Conservation (phyloP, 2,113 vertebrate genomes). For the Azemiops feae region DNA sequence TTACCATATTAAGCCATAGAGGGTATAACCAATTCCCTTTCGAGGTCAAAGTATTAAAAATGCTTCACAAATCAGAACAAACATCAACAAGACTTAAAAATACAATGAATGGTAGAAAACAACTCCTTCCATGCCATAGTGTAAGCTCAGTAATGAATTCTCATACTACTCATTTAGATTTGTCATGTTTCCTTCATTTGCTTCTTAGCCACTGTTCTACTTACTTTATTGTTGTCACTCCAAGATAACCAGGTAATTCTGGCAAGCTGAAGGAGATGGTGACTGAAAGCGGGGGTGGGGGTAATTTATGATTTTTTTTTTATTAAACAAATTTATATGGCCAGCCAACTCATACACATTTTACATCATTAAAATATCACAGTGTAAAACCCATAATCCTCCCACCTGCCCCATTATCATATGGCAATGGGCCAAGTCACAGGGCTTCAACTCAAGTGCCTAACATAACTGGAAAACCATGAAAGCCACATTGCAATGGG, state of each 20-base stretch:
- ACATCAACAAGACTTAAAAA: not conserved
- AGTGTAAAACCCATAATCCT: too few species aligned
- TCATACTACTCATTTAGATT: not conserved
- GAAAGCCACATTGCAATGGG: not conserved
- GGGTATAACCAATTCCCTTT: not conserved
- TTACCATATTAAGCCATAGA: not conserved
- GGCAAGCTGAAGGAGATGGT: not conserved
- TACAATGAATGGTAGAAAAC: not conserved
- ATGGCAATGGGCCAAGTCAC: not conserved
- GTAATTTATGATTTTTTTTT: too few species aligned
- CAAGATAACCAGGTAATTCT: not conserved
- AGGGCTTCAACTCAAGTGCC: not conserved
- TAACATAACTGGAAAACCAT: not conserved
- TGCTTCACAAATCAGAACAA: not conserved
- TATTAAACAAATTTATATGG: too few species aligned
- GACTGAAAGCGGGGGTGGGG: too few species aligned
- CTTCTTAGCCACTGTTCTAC: not conserved
- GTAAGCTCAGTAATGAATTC: not conserved
- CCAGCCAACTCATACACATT: too few species aligned
- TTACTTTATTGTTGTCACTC: not conserved
- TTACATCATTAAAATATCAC: too few species aligned
- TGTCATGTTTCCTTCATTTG: not conserved
- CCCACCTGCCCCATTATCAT: not conserved
- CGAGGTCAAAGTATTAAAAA: not conserved
- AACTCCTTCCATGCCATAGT: not conserved